A percentile compares a stretch with the other conserved stretches of the same genome.
Evolutionary conservation across 2,113 vertebrate genomes (phyloP).

Genomic region (Thunnus thynnus): DNA sequence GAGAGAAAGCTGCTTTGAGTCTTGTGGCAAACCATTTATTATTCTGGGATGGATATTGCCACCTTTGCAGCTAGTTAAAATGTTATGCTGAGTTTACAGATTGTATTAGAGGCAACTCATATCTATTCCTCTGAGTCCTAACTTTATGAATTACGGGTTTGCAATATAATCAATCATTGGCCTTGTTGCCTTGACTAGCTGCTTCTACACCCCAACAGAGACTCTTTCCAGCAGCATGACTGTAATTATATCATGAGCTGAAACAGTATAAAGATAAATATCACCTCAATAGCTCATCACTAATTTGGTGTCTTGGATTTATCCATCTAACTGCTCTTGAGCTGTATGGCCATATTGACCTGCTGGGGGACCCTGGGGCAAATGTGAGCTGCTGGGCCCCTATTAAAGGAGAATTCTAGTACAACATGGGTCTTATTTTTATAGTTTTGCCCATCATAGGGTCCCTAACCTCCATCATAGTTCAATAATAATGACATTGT

Average conservation of each 20-base stretch:
- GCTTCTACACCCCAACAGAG: conserved; percentile 1
- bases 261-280: conserved; percentile 19
- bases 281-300: background rate
- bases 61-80: conserved; percentile 47
- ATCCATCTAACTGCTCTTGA: background rate
- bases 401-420: background rate
- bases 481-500: background rate
- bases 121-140: conserved; percentile 19
- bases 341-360: conserved; percentile 10
- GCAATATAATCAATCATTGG: conserved; percentile 33
- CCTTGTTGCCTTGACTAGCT: conserved; percentile 25
- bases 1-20: conserved; percentile 37
- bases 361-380: background rate
- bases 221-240: background rate
- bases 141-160: conserved; percentile 44
- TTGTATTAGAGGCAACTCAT: conserved; percentile 9
- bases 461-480: background rate
- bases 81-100: conserved; percentile 60
- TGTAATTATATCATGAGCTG: background rate
- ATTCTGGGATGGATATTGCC: conserved; percentile 40
- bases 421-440: background rate
- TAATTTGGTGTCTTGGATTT: background rate
- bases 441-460: background rate
- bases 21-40: conserved; percentile 37
- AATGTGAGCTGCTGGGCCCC: background rate